These are phyloP conservation scores for Drosophila fulvimacula DNA, from an alignment of 2,888 invertebrate genomes.

Conservation along the genomic window DNA sequence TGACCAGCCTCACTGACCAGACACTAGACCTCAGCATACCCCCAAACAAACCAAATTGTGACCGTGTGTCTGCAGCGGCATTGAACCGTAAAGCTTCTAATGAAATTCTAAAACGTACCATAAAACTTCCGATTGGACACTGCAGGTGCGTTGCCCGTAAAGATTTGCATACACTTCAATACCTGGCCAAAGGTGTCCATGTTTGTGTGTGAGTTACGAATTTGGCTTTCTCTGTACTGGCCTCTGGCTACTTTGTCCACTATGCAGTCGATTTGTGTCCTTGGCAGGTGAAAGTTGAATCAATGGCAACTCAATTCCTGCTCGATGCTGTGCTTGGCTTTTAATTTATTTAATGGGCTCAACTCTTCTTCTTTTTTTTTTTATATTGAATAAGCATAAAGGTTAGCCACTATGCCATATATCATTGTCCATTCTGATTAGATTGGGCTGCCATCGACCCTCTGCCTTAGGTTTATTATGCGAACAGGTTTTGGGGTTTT, in stretches of 20 bases:
- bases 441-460: constrained; percentile 3
- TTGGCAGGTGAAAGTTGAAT: constrained; percentile 58
- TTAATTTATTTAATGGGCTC: constrained; percentile 62
- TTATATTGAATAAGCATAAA: constrained; percentile 48
- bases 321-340: constrained; percentile 53
- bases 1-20: constrained; percentile 27
- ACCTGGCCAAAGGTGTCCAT: background rate
- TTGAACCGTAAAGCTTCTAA: constrained; percentile 52
- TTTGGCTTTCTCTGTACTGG: constrained; percentile 21
- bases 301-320: constrained; percentile 41
- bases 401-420: constrained; percentile 44
- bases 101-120: constrained; percentile 68
- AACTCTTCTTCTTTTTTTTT: constrained; percentile 12
- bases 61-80: constrained; percentile 38
- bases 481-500: background rate
- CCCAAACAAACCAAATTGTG: constrained; percentile 8
- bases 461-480: background rate
- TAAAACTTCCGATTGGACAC: constrained; percentile 51
- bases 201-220: constrained; percentile 14
- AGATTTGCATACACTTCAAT: constrained; percentile 43
- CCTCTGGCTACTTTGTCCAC: constrained; percentile 36
- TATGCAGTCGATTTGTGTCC: constrained; percentile 28
- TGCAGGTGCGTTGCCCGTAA: constrained; percentile 45
- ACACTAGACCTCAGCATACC: constrained; percentile 4
- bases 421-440: constrained; percentile 50